Evolutionary conservation across 2,797 vertebrate genomes (phyloP), one percentile per base, ranked within the genome.

Genomic region (Vultur gryphus): DNA sequence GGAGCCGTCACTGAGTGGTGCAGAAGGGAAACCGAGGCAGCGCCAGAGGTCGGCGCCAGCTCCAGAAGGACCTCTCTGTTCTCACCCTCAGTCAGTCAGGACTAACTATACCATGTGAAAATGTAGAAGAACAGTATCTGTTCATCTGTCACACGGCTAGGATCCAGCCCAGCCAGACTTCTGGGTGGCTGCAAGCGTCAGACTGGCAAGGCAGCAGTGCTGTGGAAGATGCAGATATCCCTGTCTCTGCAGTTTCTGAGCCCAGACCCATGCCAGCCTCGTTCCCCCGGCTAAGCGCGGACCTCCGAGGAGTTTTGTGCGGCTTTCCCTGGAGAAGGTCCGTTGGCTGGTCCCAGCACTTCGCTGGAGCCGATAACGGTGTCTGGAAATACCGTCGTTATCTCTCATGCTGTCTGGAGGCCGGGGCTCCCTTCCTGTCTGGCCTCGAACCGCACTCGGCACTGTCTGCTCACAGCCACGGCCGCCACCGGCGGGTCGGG

Each of bases 331-430:
- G 61, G 67, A 94, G 79, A 90, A 82, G 65, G 33, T 66, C 67
- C 18, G 9, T 52, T 1, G 1, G 59, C 84, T 9, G 9, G 62
- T 59, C 77, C 49, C 82, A 82, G 46, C 1, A 1, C 55, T 94
- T 87, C 1, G 1, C 76, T 71, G 24, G 67, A 96, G 94, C 55
- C 75, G 97, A 96, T 90, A 94, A 87, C 2, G 0, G 28, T 85
- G 96, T 94, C 97, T 93, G 91, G 84, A 96, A 89, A 87, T 91
- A 89, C 71, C 55, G 26, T 37, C 2, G 44, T 93, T 97, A 96
- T 97, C 96, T 94, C 13, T 41, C 5, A 5, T n/a, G 24, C 54
- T 2, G 54, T 80, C 71, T 83, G 95, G 76, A 78, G 25, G 16
- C 69, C 0, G 0, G 29, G 61, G 44, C 52, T 82, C 35, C 51